Base-by-base conservation (phyloP, 2,888 invertebrate species). In the Nemotelus nigrinus region DNA sequence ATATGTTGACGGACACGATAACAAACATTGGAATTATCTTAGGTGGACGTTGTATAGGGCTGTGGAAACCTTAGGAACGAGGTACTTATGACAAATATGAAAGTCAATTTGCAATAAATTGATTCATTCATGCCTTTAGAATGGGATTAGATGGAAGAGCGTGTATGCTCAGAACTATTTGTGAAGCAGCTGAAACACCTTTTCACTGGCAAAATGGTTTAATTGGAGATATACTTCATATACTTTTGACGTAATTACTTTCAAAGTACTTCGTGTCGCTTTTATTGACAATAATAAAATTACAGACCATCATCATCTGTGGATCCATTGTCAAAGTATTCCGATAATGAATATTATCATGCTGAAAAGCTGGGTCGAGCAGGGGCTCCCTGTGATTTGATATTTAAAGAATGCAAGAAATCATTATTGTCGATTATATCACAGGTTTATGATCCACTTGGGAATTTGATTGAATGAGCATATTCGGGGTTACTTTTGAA, bases 131-230 rank as follows among this genome's bases (percentile, higher is more conserved):
- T 80, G 10, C 80, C 87, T 87, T 86, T 85, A 93, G 92, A 83
- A 89, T 91, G 82, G 90, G 91, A 10, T 89, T 91, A 81, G 88
- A 90, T 76, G 93, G 93, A 4, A 90, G 91, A 80, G 90, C 90
- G 55, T 95, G 95, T 86, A 85, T 95, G 81, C 87, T 94, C 80
- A 90, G 93, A 82, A 90, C 92, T 81, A 93, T 95, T 84, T 95
- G 95, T 84, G 94, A 95, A 85, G 90, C 92, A 47, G 92, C 94
- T 0, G 90, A 91, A 82, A 88, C 90, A 79, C 91, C 93, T 72
- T 90, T 94, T 83, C 89, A 89, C 81, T 89, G 91, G 83, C 90
- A 91, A 82, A 92, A 92, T 82, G 93, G 94, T 3, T 88, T 95
- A 82, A 89, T 93, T 80, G 93, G 92, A 47, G 92, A 94, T 88